Base-by-base conservation (phyloP, 2,888 invertebrate species). In the Oxystoma pomonae region DNA sequence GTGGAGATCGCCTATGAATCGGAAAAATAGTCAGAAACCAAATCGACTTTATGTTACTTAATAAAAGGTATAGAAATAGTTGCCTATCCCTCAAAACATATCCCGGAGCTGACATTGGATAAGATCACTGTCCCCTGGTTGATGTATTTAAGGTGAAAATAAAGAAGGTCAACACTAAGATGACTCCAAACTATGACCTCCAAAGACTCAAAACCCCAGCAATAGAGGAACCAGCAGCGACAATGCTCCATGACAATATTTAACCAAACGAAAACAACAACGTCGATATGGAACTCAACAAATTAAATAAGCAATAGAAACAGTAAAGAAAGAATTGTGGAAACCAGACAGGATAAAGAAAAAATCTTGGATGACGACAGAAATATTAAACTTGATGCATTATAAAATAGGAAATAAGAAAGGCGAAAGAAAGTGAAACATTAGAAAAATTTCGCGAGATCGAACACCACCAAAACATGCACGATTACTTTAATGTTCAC, bases 101-200 rank as follows among this genome's bases (percentile, higher is more conserved):
- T 58, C 35, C 58, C 19, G 35, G 9, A 17, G 35, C 58, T 22
- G 35, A 58, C 35, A 35, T 49, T 1, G 35, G 35, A 22, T 58
- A 21, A 21, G 17, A 58, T 58, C 58, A 1, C 35, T 21, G 35
- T 58, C 35, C 35, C 1, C 1, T 1, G 35, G 35, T 57, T 16
- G 58, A 35, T 18, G n/a, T 21, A 58, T 17, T 58, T 21, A 60
- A 18, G 59, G 57, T 52, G 55, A 59, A 63, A 59, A 64, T 52
- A 58, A 67, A 65, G 60, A 61, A 17, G 61, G 52, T 21, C 52
- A 49, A 55, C 62, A 62, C 67, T 16, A 58, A 58, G 16, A 58
- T 22, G 17, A 50, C 50, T 50, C 50, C 50, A 50, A 50, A n/a
- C 50, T 50, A 50, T 50, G 50, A 50, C 50, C 50, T 50, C 50